Percentiles rank a stretch among this genome's conserved stretches.
These are phyloP conservation scores for Zygothrica quintamaculata DNA, from an alignment of 2,888 invertebrate genomes.

Conservation along the genomic window DNA sequence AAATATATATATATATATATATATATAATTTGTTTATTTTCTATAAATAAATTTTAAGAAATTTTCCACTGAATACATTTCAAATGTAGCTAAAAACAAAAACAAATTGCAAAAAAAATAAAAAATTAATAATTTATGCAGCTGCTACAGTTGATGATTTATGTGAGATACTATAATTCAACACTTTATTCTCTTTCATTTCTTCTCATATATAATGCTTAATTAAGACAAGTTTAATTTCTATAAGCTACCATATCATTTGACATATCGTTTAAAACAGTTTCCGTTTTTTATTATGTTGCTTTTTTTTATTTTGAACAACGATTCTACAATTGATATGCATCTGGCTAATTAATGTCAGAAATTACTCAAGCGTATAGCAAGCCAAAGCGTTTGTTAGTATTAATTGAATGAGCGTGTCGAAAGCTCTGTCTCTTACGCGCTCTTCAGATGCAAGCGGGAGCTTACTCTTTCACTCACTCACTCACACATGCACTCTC, in stretches of 20 bases:
- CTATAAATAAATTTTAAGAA: too few species aligned
- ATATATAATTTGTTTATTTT: too few species aligned
- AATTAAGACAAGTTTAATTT: not conserved
- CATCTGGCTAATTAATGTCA: slow-evolving; percentile 57
- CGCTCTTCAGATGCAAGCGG: not conserved
- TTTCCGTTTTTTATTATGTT: slow-evolving; percentile 65
- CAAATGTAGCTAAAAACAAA: too few species aligned
- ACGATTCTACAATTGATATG: slow-evolving; percentile 52
- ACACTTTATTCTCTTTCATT: not conserved
- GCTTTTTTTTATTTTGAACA: too few species aligned
- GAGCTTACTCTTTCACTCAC: not conserved
- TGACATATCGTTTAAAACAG: slow-evolving; percentile 7
- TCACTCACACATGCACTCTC: not conserved
- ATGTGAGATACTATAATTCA: too few species aligned
- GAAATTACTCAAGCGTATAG: slow-evolving; percentile 41
- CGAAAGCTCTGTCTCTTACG: slow-evolving; percentile 28
- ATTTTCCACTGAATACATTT: too few species aligned
- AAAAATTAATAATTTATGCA: too few species aligned
- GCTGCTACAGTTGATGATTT: too few species aligned
- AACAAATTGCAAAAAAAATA: too few species aligned
- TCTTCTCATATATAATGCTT: not conserved
- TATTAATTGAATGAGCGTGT: slow-evolving; percentile 41
- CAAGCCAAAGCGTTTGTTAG: slow-evolving; percentile 20
- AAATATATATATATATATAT: too few species aligned
- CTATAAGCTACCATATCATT: not conserved